These are phyloP conservation scores for Perognathus longimembris DNA, from an alignment of 2,113 vertebrate species.

Conservation along the genomic window DNA sequence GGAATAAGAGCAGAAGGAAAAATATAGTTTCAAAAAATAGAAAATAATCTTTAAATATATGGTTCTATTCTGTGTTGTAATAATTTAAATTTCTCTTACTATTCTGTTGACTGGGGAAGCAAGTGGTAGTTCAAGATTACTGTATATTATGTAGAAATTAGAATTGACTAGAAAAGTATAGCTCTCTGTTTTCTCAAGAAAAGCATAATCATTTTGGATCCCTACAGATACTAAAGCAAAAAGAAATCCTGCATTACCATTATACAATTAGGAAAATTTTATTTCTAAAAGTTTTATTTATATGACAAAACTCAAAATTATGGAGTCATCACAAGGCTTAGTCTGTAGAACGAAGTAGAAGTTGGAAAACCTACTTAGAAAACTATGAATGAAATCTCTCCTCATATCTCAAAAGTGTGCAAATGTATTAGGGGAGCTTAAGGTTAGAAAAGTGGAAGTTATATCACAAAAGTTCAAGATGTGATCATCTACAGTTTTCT, in stretches of 20 bases:
- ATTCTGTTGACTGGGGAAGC: not conserved
- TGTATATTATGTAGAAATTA: conserved; percentile 9
- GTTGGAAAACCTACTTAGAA: too few relatives aligned
- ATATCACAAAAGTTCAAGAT: too few relatives aligned
- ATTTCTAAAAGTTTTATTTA: conserved; percentile 16
- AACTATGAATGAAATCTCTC: too few relatives aligned
- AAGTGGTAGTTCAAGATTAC: not conserved
- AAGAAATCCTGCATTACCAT: not conserved
- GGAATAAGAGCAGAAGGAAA: not conserved
- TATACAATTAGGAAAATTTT: not conserved
- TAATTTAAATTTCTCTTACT: not conserved
- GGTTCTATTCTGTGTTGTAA: not conserved
- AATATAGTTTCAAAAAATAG: too few relatives aligned
- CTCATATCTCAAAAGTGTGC: too few relatives aligned
- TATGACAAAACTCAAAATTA: not conserved
- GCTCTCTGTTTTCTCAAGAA: conserved; percentile 11
- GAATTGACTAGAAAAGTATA: not conserved
- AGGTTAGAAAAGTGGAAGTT: too few relatives aligned
- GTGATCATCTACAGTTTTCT: too few relatives aligned
- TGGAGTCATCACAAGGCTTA: not conserved
- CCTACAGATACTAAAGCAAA: not conserved
- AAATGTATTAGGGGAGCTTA: too few relatives aligned
- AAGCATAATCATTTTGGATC: not conserved
- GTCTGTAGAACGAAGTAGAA: too few relatives aligned
- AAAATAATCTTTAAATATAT: not conserved